Percentiles rank a stretch among this genome's conserved stretches.
These are phyloP conservation scores for Brachypterus glaber DNA, from an alignment of 2,888 invertebrate genomes.

Conservation along the genomic window DNA sequence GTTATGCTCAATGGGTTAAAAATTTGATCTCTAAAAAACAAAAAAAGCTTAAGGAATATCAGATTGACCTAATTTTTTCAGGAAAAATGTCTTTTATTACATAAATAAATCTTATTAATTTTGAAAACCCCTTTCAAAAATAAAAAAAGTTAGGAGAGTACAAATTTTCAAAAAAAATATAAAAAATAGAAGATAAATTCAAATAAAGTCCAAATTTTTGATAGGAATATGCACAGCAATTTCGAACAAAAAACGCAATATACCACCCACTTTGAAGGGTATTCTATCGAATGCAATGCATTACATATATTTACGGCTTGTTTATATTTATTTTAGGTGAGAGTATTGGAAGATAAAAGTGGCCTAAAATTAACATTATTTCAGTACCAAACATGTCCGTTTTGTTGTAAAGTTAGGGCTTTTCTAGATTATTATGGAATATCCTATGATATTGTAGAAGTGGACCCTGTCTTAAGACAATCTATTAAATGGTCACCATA, in stretches of 20 bases:
- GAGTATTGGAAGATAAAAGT: constrained; percentile 53
- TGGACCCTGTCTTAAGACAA: constrained; percentile 86
- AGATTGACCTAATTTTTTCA: constrained; percentile 3
- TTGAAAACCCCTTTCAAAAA: too few species aligned
- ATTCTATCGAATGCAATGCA: too few species aligned
- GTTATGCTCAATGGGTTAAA: too few species aligned
- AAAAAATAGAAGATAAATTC: too few species aligned
- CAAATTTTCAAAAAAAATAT: neutral
- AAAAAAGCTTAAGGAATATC: too few species aligned
- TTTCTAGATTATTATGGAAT: constrained; percentile 88
- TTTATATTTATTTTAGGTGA: constrained; percentile 48
- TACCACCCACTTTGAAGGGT: too few species aligned
- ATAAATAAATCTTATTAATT: too few species aligned
- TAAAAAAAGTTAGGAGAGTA: too few species aligned
- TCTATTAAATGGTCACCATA: constrained; percentile 90
- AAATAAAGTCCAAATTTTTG: neutral
- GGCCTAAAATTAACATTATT: constrained; percentile 78
- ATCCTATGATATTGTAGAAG: constrained; percentile 92
- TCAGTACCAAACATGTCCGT: constrained; percentile 97
- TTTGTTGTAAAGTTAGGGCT: constrained; percentile 90
- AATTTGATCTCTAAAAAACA: too few species aligned
- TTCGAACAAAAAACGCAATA: too few species aligned
- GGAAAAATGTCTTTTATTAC: neutral
- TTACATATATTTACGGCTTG: too few species aligned
- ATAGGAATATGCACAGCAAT: constrained; percentile 1